phyloP scores from a whole-genome alignment of 2,888 invertebrate species.

The Lumbricus terrestris region DNA sequence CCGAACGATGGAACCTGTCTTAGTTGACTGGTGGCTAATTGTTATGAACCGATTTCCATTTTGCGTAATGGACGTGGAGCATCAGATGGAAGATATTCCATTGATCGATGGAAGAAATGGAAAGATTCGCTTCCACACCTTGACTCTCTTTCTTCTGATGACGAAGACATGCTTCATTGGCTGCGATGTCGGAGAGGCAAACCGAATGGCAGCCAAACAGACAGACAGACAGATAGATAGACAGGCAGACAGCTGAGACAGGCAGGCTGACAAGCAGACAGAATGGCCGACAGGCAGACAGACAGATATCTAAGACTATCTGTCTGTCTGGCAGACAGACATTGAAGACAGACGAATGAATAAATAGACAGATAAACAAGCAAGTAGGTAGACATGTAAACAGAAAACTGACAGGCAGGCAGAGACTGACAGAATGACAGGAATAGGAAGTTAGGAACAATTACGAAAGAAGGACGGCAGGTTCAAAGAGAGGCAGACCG shows the following conservation, averaged over 20 bases:
- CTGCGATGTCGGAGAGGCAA: not conserved
- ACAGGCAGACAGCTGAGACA: not conserved
- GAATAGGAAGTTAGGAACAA: no score
- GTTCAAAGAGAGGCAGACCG: no score
- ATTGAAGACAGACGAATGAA: not conserved
- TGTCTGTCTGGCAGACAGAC: not conserved
- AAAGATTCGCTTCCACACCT: no score
- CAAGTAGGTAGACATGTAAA: no score
- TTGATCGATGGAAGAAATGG: no score
- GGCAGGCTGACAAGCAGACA: not conserved
- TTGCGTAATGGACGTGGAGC: not conserved
- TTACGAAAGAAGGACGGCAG: no score
- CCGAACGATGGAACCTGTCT: not conserved
- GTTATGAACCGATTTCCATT: not conserved
- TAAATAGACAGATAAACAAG: not conserved
- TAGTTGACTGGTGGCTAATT: not conserved
- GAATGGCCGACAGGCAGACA: not conserved
- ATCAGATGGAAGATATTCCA: not conserved
- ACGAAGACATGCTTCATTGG: not conserved
- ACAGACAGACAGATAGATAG: not conserved
- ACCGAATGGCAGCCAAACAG: not conserved
- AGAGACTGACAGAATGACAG: no score
- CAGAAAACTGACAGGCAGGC: no score
- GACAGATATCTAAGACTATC: not conserved
- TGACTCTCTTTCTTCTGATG: not conserved